These are phyloP conservation scores for Ptycholaimellus sp. DNA, from an alignment of 2,888 invertebrate species.

Conservation along the genomic window DNA sequence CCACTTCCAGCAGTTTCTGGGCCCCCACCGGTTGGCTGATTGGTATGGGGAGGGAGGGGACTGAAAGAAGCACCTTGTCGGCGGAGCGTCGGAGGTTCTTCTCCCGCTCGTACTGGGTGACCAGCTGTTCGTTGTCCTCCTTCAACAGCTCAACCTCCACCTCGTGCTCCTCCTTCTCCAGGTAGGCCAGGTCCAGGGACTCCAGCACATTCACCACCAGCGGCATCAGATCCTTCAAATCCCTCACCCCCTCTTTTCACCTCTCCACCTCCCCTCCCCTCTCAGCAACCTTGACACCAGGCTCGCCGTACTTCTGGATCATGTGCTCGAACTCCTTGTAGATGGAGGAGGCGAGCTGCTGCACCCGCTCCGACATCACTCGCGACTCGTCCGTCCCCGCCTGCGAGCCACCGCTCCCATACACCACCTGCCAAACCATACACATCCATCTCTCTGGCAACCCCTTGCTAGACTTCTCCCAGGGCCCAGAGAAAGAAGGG, in stretches of 20 bases:
- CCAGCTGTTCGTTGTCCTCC: conserved; percentile 94
- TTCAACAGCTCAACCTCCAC: conserved; percentile 82
- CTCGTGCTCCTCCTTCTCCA: conserved; percentile 88
- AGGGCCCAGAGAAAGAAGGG: no score
- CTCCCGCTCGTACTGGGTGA: conserved; percentile 94
- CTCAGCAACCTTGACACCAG: conserved; percentile 39
- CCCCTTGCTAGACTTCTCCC: no score
- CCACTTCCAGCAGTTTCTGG: conserved; percentile 69
- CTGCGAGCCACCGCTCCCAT: conserved; percentile 15
- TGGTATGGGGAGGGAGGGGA: not conserved
- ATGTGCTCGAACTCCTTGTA: conserved; percentile 96
- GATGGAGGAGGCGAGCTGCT: conserved; percentile 81
- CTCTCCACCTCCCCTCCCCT: no score
- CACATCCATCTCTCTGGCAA: no score
- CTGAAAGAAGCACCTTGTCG: conserved; percentile 44
- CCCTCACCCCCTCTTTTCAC: no score
- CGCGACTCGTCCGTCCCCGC: conserved; percentile 17
- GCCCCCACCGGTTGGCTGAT: no score
- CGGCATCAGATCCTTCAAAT: conserved; percentile 69
- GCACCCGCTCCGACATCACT: conserved; percentile 92
- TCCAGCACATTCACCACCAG: conserved; percentile 87
- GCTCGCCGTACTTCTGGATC: conserved; percentile 89
- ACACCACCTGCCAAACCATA: conserved; percentile 23
- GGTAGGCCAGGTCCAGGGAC: conserved; percentile 77
- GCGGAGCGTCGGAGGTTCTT: conserved; percentile 77